Evolutionary conservation across 2,888 invertebrate species (phyloP).

Genomic region (Isotomurus palustris): DNA sequence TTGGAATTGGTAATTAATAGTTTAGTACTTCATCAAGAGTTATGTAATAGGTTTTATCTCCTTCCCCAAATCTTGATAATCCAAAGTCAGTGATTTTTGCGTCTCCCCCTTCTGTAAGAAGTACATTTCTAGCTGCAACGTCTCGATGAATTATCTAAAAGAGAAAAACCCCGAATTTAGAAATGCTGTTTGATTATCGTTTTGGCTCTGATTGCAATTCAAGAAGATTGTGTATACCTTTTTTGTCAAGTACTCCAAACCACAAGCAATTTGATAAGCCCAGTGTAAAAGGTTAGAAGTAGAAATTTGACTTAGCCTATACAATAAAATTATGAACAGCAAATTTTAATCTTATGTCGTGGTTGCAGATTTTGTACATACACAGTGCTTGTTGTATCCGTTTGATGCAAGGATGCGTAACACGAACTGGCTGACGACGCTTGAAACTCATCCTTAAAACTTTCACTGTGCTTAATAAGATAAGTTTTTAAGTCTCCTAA

Average conservation of each 20-base stretch:
- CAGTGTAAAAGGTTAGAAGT: conserved; percentile 25
- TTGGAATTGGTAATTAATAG: conserved; percentile 10
- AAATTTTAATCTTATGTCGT: too few species aligned
- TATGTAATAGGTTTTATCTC: too few species aligned
- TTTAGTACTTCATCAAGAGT: too few species aligned
- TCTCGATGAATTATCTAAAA: conserved; percentile 30
- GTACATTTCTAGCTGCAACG: conserved; percentile 32
- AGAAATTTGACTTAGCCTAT: neutral
- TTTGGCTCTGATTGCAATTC: too few species aligned
- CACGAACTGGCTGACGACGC: neutral
- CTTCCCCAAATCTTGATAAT: conserved; percentile 20
- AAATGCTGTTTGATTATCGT: neutral
- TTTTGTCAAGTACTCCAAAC: conserved; percentile 23
- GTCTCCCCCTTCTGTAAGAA: conserved; percentile 7
- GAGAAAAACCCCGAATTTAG: neutral
- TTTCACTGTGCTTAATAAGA: neutral
- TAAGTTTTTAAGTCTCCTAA: neutral
- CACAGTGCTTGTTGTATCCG: too few species aligned
- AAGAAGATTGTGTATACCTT: conserved; percentile 2
- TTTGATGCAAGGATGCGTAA: neutral
- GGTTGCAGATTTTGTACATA: too few species aligned
- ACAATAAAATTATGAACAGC: too few species aligned
- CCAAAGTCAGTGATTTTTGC: conserved; percentile 35
- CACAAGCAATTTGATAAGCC: conserved; percentile 27
- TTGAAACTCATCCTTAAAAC: neutral